Percentiles rank a stretch among this genome's conserved stretches.
These are phyloP conservation scores for Nasonia oneida DNA, from an alignment of 2,888 invertebrate species.

Conservation along the genomic window DNA sequence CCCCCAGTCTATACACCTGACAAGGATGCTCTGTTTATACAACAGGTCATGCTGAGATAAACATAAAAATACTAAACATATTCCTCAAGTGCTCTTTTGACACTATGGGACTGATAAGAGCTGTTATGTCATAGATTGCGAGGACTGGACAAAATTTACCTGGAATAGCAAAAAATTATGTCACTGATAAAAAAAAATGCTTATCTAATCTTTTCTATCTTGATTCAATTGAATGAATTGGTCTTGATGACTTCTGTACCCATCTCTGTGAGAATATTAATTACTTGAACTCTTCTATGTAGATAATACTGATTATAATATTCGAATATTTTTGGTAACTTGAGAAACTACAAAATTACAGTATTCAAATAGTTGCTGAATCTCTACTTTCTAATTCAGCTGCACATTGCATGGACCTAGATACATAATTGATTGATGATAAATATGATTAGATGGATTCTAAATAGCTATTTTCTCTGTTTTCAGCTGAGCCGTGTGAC, in stretches of 20 bases:
- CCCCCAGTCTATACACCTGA: neutral
- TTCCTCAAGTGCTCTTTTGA: neutral
- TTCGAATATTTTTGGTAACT: neutral
- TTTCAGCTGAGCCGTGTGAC: constrained; percentile 89
- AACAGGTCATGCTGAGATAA: neutral
- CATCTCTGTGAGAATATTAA: neutral
- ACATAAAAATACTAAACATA: neutral
- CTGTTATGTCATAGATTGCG: constrained; percentile 9
- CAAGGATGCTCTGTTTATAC: neutral
- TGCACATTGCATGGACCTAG: neutral
- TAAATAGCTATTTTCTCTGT: too few relatives aligned
- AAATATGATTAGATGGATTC: neutral
- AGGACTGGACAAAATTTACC: neutral
- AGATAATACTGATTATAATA: neutral
- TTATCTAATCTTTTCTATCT: constrained; percentile 19
- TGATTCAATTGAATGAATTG: constrained; percentile 21
- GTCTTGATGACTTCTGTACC: neutral
- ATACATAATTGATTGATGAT: neutral
- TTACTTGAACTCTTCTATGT: neutral
- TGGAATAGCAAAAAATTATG: constrained; percentile 7
- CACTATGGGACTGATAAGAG: constrained; percentile 19
- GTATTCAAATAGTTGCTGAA: neutral
- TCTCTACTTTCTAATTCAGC: neutral
- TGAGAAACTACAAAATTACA: neutral
- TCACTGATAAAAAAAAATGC: constrained; percentile 7